These are phyloP conservation scores for Dicycla oo DNA, from an alignment of 2,888 invertebrate species.

Conservation along the genomic window DNA sequence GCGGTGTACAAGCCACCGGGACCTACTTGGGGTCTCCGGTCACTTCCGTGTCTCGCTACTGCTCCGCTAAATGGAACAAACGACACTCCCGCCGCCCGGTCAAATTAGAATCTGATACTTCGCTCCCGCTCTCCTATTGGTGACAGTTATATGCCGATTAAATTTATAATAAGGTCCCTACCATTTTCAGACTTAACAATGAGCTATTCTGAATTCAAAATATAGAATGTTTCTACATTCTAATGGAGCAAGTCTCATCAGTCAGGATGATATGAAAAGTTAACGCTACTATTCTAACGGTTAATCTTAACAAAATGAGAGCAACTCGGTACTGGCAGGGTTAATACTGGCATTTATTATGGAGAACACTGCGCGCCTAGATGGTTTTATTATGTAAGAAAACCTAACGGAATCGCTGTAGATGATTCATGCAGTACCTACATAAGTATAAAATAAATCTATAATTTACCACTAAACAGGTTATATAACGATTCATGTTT, in stretches of 20 bases:
- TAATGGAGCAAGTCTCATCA: conserved; percentile 27
- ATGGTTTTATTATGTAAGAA: conserved; percentile 60
- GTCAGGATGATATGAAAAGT: conserved; percentile 41
- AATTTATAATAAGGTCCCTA: conserved; percentile 33
- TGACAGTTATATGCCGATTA: conserved; percentile 54
- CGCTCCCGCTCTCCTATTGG: conserved; percentile 56
- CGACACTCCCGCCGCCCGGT: conserved; percentile 61
- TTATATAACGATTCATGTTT: conserved; percentile 35
- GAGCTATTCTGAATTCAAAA: conserved; percentile 1
- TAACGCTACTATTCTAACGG: conserved; percentile 39
- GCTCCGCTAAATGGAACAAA: conserved; percentile 72
- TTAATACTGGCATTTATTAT: conserved; percentile 57
- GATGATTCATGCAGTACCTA: conserved; percentile 54
- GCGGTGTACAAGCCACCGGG: conserved; percentile 76
- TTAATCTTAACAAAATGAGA: conserved; percentile 42
- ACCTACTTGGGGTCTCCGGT: conserved; percentile 68
- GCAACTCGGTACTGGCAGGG: conserved; percentile 45
- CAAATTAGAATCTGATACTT: conserved; percentile 67
- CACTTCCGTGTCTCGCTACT: conserved; percentile 77
- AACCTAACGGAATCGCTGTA: conserved; percentile 44
- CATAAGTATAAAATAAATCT: conserved; percentile 37
- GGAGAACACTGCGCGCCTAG: conserved; percentile 48
- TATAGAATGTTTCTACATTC: conserved; percentile 8
- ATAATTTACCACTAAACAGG: conserved; percentile 36
- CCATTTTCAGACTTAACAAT: conserved; percentile 9